Evolutionary conservation across 2,113 vertebrate species (phyloP), one percentile per base, ranked within the genome.

Genomic region (Malurus melanocephalus): DNA sequence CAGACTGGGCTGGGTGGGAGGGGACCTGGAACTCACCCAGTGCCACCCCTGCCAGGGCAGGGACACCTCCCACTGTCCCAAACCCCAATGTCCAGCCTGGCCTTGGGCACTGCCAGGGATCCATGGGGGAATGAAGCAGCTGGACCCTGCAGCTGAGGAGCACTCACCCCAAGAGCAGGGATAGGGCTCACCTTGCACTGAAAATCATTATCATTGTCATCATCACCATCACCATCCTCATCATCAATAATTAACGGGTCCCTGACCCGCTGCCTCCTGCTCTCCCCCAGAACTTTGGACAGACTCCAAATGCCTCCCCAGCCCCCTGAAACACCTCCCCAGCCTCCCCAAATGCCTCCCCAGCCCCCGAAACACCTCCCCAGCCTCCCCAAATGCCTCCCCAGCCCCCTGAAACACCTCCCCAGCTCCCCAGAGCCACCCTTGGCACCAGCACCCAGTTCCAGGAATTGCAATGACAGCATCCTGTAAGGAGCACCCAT

Each of bases 401-500:
- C 35, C 35, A 35, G 35, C 35, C 35, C 35, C 33, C 33, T 33
- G 33, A 33, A 33, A 33, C 33, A 33, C 33, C 33, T 33, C 33
- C 33, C 33, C 33, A 33, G 33, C 33, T 16, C 66, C 51, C 16
- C 56, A 26, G 17, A 45, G 56, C 32, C 26, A 5, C 33, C 79
- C 26, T 7, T 6, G 16, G 46, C 32, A 45, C 10, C 38, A 45
- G 66, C 26, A 16, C 13, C 46, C 55, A 4, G 20, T 21, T 4
- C 79, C 48, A 81, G 27, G 21, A 14, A 32, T 33, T 16, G 14
- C 9, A 3, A 30, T 12, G 32, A 30, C 62, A 45, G 5, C 0
- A 0, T 16, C 7, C 75, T 55, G 11, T 20, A 3, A 15, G 40
- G 49, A 12, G 1, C 60, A 21, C 16, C 13, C 5, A 0, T 55